Evolutionary conservation across 2,113 vertebrate species (phyloP).

Genomic region (Marcusenius ussheri): DNA sequence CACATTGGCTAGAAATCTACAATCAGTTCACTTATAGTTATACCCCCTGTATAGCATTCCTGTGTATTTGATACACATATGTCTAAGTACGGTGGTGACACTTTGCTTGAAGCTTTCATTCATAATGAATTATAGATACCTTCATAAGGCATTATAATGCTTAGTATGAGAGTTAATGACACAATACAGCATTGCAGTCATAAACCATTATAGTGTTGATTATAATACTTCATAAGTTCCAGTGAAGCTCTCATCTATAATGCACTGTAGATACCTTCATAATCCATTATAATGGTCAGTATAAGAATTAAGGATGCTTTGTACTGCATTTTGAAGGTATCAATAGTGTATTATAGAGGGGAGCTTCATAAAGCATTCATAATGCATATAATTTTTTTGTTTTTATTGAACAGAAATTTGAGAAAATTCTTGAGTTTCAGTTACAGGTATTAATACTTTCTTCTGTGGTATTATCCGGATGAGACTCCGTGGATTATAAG

Average conservation of each 20-base stretch:
- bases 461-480: neutral
- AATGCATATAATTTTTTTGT: neutral
- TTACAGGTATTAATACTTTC: neutral
- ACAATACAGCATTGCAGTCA: neutral
- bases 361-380: too few species aligned
- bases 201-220: too few species aligned
- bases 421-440: neutral
- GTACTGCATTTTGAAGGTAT: too few species aligned
- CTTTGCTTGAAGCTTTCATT: neutral
- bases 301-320: too few species aligned
- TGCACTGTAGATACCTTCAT: too few species aligned
- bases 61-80: neutral
- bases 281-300: too few species aligned
- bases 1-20: neutral
- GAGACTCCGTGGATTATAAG: neutral
- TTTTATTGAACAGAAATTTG: neutral
- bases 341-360: too few species aligned
- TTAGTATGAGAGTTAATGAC: neutral
- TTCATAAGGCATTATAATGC: neutral
- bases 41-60: neutral
- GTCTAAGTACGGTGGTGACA: neutral
- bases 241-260: too few species aligned
- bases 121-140: neutral
- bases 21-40: neutral
- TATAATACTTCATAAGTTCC: too few species aligned